These are phyloP conservation scores for Diphyllodes magnificus DNA, from an alignment of 2,113 vertebrate genomes.

Conservation along the genomic window DNA sequence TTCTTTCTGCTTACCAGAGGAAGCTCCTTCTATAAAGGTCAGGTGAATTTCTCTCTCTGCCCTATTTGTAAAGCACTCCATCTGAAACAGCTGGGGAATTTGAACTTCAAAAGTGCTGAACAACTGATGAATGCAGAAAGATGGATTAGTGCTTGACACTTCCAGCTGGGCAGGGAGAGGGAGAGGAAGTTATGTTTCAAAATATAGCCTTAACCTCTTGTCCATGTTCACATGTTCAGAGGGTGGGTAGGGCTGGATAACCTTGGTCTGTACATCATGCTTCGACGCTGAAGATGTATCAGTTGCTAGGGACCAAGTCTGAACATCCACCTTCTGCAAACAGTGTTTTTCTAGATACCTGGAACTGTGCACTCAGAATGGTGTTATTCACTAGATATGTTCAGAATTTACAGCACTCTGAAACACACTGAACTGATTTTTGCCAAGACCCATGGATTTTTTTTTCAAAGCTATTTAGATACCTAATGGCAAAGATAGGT, in stretches of 20 bases:
- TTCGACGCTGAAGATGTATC: not conserved
- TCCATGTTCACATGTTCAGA: not conserved
- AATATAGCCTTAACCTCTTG: not conserved
- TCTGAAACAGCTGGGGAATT: not conserved
- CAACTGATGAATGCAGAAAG: not conserved
- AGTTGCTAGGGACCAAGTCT: not conserved
- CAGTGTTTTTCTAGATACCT: not conserved
- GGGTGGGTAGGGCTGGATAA: not conserved
- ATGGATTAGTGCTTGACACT: not conserved
- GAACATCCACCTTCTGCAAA: not conserved
- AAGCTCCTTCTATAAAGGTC: not conserved
- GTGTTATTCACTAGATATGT: not conserved
- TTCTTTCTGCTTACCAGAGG: not conserved
- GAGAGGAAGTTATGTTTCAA: not conserved
- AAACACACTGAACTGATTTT: not conserved
- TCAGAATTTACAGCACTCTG: not conserved
- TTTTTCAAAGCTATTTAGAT: not conserved
- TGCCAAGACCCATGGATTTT: not conserved
- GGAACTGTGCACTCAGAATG: not conserved
- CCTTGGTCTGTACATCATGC: not conserved
- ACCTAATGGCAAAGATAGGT: not conserved
- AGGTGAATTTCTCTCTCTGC: slow-evolving; percentile 5
- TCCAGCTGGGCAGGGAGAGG: not conserved
- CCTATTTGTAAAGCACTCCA: not conserved
- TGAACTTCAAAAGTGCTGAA: not conserved